phyloP scores from a whole-genome alignment of 2,113 vertebrate species.

The Anolis sagrei region DNA sequence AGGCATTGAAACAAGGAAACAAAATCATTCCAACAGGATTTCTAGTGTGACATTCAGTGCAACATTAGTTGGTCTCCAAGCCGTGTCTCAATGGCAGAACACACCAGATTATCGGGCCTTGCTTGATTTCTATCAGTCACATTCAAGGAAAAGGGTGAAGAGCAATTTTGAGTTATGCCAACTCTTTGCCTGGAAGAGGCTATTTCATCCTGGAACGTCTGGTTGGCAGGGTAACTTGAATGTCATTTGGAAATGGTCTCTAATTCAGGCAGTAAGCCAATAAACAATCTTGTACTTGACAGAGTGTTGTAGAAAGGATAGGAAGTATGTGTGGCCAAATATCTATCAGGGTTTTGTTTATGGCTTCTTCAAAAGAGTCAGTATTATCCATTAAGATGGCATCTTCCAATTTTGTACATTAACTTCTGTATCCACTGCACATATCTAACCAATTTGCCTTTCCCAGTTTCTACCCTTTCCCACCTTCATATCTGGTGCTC shows the following conservation, averaged over 20 bases:
- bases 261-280: background rate
- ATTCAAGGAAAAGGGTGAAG: background rate
- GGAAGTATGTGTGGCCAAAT: background rate
- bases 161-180: background rate
- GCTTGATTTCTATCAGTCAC: background rate
- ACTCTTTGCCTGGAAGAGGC: background rate
- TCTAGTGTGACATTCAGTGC: constrained; percentile 7
- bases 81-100: background rate
- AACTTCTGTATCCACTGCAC: background rate
- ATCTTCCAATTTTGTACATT: background rate
- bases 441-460: no score
- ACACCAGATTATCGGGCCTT: background rate
- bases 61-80: background rate
- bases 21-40: background rate
- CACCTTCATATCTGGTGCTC: no score
- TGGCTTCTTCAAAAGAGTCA: background rate
- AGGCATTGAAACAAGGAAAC: background rate
- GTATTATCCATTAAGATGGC: background rate
- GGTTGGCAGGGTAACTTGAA: background rate
- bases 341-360: background rate
- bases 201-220: background rate
- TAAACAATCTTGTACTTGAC: background rate
- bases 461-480: no score
- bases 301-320: no score
- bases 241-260: no score